Conservation (phyloP, 2,113 vertebrate species). For the Salvator merianae region DNA sequence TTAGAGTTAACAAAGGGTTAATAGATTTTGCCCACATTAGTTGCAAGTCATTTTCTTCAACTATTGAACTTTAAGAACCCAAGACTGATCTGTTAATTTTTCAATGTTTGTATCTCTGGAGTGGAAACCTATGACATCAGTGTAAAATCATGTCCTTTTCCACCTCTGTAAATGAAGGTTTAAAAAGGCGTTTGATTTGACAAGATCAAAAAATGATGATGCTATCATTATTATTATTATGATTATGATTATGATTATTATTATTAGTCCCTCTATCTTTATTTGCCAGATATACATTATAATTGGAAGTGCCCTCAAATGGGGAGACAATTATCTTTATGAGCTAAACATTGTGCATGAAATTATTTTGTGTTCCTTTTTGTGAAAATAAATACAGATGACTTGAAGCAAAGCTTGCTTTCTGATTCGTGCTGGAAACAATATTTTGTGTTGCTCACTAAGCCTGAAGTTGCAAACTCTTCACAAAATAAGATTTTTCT, state of each 20-base stretch:
- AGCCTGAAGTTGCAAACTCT: background rate
- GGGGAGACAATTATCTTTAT: slow-evolving; percentile 29
- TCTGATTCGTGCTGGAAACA: slow-evolving; percentile 22
- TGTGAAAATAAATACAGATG: slow-evolving; percentile 61
- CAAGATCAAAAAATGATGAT: background rate
- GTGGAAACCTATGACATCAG: no score
- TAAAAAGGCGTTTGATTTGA: slow-evolving; percentile 17
- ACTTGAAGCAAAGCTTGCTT: slow-evolving; percentile 37
- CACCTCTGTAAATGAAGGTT: background rate
- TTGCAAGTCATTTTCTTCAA: no score
- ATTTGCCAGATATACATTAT: background rate
- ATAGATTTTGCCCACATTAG: no score
- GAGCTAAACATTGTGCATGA: slow-evolving; percentile 58
- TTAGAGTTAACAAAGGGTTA: no score
- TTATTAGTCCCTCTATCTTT: slow-evolving; percentile 30
- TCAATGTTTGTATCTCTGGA: no score
- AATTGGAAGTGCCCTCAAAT: slow-evolving; percentile 5
- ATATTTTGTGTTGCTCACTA: background rate
- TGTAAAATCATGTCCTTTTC: no score
- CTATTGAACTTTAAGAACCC: no score
- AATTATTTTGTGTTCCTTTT: slow-evolving; percentile 41
- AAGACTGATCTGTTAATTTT: no score
- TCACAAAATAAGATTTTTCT: background rate
- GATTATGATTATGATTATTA: background rate
- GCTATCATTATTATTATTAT: background rate